phyloP scores from a whole-genome alignment of 2,888 invertebrate genomes.

The Hydriomena furcata region DNA sequence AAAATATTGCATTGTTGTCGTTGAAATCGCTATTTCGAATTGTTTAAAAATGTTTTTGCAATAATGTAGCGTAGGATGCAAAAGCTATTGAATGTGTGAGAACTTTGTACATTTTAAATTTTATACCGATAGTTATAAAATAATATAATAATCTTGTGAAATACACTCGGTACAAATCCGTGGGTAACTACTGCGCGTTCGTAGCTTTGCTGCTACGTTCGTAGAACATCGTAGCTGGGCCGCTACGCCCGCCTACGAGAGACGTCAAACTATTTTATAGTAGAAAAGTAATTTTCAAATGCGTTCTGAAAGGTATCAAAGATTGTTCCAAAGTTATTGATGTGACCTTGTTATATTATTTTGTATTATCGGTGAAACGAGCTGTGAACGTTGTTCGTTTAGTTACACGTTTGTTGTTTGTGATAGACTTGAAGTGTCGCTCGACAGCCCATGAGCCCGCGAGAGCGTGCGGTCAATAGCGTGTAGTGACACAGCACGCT shows the following conservation, averaged over 20 bases:
- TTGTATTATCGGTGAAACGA: background rate
- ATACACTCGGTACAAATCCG: too few species aligned
- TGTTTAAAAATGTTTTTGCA: conserved; percentile 17
- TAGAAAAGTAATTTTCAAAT: too few species aligned
- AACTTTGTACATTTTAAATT: background rate
- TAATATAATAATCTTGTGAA: background rate
- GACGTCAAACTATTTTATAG: too few species aligned
- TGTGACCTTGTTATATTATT: too few species aligned
- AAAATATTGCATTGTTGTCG: conserved; percentile 8
- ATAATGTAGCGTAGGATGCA: conserved; percentile 29
- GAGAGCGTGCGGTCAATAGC: conserved; percentile 59
- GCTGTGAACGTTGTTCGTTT: conserved; percentile 14
- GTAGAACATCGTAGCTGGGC: background rate
- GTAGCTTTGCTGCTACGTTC: conserved; percentile 14
- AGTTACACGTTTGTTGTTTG: conserved; percentile 26
- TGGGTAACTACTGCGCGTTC: too few species aligned
- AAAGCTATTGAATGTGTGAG: conserved; percentile 18
- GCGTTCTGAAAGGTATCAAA: too few species aligned
- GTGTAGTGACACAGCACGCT: conserved; percentile 80
- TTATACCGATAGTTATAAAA: background rate
- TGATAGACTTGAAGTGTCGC: conserved; percentile 74
- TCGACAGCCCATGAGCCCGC: conserved; percentile 65
- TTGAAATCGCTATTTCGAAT: conserved; percentile 21
- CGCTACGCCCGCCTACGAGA: too few species aligned
- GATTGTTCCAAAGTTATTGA: too few species aligned